Base-by-base conservation (phyloP, 2,888 invertebrate species). In the Sympetrum striolatum region DNA sequence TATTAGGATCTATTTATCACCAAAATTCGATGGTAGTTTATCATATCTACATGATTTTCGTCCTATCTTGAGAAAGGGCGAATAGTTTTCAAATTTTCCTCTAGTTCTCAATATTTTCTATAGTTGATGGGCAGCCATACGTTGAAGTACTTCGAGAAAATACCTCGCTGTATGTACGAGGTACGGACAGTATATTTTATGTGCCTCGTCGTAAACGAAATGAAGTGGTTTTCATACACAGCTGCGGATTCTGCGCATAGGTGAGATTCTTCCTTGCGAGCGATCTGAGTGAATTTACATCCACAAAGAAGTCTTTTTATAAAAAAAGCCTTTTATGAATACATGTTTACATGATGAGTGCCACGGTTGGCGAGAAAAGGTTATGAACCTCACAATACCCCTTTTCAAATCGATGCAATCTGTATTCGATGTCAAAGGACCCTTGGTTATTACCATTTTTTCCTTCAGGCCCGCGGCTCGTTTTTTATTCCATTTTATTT, bases 201-300 rank as follows among this genome's bases (percentile, higher is more conserved):
- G 18, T 18, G 18, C 53, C 53, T 18, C 1, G 44, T 53, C 53
- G 53, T 53, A 53, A 53, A 18, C 15, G 18, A 53, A 53, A 53
- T 53, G 44, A 10, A n/a, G 58, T 48, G 64, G 86, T 58, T 60
- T 73, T 86, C 58, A 86, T 86, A 39, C 86, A 37, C 86, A 35
- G 60, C 86, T 37, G 86, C n/a, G 86, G 86, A 86, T 86, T 60
- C 64, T 35, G 31, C 35, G 35, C 22, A 58, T 86, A 86, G 86
- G 86, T 60, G 64, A 35, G 86, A 86, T 35, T 58, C 60, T 86
- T 58, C 60, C 86, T 39, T 58, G 53, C 60, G 35, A 22, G n/a
- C 60, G 82, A 31, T 35, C 58, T 18, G 31, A 82, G 82, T 82
- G 60, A 86, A 86, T 86, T 86, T 60, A 86, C 86, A 37, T 60